Conservation (phyloP, 2,113 vertebrate species). For the Empidonax alnorum region DNA sequence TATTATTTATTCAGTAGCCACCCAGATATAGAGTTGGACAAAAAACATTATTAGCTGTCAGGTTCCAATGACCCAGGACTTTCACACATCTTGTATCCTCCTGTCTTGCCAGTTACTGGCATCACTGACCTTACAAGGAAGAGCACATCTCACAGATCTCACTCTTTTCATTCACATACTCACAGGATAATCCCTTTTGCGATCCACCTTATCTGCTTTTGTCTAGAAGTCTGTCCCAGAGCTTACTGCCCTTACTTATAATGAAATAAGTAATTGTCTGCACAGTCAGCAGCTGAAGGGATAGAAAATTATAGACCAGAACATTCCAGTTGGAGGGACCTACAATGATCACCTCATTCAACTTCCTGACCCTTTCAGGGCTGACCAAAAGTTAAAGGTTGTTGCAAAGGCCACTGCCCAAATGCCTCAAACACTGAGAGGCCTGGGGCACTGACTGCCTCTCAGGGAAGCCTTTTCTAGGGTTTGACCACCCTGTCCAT, state of each 20-base stretch:
- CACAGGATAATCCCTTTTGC: neutral
- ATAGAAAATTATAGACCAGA: neutral
- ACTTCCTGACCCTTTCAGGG: neutral
- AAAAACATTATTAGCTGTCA: neutral
- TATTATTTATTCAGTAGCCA: neutral
- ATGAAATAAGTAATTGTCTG: neutral
- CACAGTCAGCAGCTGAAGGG: neutral
- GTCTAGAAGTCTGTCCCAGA: neutral
- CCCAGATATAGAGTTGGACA: neutral
- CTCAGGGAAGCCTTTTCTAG: neutral
- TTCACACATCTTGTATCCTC: neutral
- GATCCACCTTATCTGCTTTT: neutral
- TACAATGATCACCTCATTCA: neutral
- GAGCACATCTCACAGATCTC: neutral
- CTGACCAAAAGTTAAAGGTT: neutral
- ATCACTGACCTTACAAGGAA: neutral
- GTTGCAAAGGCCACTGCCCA: neutral
- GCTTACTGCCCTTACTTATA: neutral
- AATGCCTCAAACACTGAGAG: neutral
- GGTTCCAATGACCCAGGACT: neutral
- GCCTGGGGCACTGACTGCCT: neutral
- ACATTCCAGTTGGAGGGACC: neutral
- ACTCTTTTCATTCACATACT: neutral
- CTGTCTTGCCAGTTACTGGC: neutral
- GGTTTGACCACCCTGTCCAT: neutral